Evolutionary conservation across 2,113 vertebrate species (phyloP).

Genomic region (Stictonetta naevosa): DNA sequence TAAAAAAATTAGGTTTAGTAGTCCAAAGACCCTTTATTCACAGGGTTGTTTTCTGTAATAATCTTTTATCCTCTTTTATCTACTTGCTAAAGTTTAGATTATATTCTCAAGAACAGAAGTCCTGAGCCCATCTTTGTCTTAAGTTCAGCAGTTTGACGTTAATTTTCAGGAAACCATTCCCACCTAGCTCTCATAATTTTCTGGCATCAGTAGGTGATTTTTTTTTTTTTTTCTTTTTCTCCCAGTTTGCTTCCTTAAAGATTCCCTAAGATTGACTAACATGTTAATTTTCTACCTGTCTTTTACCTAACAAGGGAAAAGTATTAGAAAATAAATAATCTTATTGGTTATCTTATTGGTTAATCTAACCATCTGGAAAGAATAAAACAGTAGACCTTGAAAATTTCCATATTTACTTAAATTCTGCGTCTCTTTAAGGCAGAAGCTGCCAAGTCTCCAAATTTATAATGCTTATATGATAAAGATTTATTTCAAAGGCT

Average conservation of each 20-base stretch:
- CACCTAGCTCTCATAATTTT: not conserved
- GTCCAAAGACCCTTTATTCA: not conserved
- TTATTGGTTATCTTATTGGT: too few relatives aligned
- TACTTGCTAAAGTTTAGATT: too few relatives aligned
- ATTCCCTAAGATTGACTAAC: not conserved
- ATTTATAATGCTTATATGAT: conserved; percentile 71
- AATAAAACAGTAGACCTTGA: conserved; percentile 74
- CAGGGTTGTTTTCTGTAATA: not conserved
- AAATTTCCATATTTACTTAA: conserved; percentile 79
- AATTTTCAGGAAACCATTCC: not conserved
- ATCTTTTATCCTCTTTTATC: too few relatives aligned
- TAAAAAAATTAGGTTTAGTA: too few relatives aligned
- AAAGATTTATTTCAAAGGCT: conserved; percentile 73
- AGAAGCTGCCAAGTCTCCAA: conserved; percentile 76
- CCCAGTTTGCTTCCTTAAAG: not conserved
- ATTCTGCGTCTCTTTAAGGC: conserved; percentile 63
- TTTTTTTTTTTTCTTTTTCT: not conserved
- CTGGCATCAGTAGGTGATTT: not conserved
- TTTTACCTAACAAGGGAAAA: not conserved
- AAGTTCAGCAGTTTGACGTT: not conserved
- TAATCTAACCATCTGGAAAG: conserved; percentile 51
- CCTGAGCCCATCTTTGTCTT: not conserved
- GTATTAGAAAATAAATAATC: not conserved
- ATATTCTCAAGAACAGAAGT: not conserved
- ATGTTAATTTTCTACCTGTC: not conserved